phyloP scores from a whole-genome alignment of 1,140 invertebrate genomes.

The Conus betulinus region DNA sequence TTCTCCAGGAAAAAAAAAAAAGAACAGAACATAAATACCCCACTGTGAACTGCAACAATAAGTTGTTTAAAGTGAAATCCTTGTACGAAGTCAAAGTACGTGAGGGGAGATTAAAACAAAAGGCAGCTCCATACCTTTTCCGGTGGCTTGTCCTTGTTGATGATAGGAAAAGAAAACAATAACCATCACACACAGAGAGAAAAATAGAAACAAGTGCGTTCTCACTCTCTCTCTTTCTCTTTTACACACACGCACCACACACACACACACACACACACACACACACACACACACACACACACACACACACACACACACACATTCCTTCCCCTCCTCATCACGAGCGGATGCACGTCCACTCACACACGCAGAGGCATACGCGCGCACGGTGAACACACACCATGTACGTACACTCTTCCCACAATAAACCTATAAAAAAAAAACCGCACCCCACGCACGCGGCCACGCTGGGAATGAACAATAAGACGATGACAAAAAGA shows the following conservation, averaged over 20 bases:
- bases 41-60: too few species aligned
- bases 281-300: conserved; percentile 16
- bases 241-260: background rate
- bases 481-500: background rate
- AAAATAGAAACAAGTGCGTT: background rate
- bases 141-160: conserved; percentile 11
- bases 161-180: background rate
- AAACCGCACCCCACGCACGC: too few species aligned
- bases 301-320: background rate
- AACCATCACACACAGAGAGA: background rate
- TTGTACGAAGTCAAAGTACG: background rate
- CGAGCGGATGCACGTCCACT: too few species aligned
- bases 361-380: background rate
- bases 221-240: background rate
- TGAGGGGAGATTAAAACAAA: background rate
- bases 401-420: too few species aligned
- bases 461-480: too few species aligned
- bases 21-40: too few species aligned
- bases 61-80: too few species aligned
- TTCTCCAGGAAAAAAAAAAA: too few species aligned
- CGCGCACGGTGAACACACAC: background rate
- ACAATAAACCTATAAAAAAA: too few species aligned
- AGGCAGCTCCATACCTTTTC: conserved; percentile 12
- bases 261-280: background rate
- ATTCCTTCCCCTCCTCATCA: too few species aligned